Conservation (phyloP, 2,113 vertebrate species). For the Carassius auratus region DNA sequence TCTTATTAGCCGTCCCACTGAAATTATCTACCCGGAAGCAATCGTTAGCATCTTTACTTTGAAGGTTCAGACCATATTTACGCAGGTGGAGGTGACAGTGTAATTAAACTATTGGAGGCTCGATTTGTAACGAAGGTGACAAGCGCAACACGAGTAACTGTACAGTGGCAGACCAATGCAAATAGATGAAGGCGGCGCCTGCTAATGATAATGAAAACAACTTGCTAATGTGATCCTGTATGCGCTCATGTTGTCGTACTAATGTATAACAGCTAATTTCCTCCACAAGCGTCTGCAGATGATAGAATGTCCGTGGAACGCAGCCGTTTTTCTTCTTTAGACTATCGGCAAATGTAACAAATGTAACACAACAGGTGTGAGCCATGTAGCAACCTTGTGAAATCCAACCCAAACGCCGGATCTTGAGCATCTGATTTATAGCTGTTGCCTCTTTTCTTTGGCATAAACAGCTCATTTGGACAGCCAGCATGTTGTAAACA, state of each 20-base stretch:
- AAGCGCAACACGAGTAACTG: conserved; percentile 47
- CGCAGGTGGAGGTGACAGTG: conserved; percentile 56
- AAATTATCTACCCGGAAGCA: conserved; percentile 52
- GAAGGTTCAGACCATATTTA: conserved; percentile 58
- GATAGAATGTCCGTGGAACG: neutral
- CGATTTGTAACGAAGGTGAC: conserved; percentile 65
- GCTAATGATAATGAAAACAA: conserved; percentile 41
- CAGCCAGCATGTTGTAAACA: conserved; percentile 40
- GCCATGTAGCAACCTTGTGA: conserved; percentile 21
- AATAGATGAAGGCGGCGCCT: neutral
- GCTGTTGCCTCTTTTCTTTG: conserved; percentile 35
- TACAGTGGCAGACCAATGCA: conserved; percentile 45
- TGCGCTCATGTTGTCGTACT: neutral
- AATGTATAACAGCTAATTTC: conserved; percentile 29
- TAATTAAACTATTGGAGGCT: conserved; percentile 68
- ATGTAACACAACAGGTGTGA: conserved; percentile 18
- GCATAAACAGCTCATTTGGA: conserved; percentile 47
- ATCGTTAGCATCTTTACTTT: conserved; percentile 64
- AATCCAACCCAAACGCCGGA: conserved; percentile 19
- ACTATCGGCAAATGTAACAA: neutral
- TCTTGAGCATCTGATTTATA: conserved; percentile 38
- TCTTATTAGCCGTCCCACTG: conserved; percentile 64
- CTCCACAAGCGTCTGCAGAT: neutral
- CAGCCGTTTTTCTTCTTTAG: conserved; percentile 11
- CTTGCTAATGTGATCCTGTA: conserved; percentile 13